Base-by-base conservation (phyloP, 2,888 invertebrate genomes). In the Molorchus minor region DNA sequence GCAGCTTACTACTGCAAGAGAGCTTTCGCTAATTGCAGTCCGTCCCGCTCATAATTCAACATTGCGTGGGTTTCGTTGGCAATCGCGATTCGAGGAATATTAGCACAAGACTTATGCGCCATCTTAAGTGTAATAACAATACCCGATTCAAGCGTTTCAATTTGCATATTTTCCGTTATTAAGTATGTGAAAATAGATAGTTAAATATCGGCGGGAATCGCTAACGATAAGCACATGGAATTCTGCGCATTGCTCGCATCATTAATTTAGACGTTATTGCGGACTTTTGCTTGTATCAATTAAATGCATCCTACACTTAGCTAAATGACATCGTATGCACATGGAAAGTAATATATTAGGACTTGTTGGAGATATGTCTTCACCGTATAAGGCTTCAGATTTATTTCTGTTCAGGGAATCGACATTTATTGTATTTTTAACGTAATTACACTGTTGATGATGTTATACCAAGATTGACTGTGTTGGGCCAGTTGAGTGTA, bases 11-110 rank as follows among this genome's bases (percentile, higher is more conserved):
- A 56, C 33, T n/a, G n/a, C 60, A 44, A 51, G 38, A 47, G 52
- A 38, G 51, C 58, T 46, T 38, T 52, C 56, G 56, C 61, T 64
- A 64, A 64, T 64, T 64, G 53, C 58, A 52, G 45, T 64, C 58
- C 51, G 60, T 64, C 61, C 63, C 56, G 59, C 49, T 63, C 60
- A 33, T 49, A 36, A 21, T 36, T 56, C 56, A 60, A 56, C 60
- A 41, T 57, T 58, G 63, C 60, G 63, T 60, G 55, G 63, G 63
- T 55, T 58, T 60, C 52, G 52, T 36, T 49, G n/a, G 13, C 47
- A 47, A 35, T 38, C 36, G 19, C 19, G 41, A 19, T 20, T 25
- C 36, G 15, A 10, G 21, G 36, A 38, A 49, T 38, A 49, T 49
- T 49, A 49, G 20, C 35, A 33, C 20, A 15, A 38, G 17, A 47